Evolutionary conservation across 2,888 invertebrate genomes (phyloP).

Genomic region (Apotomis betuletana): DNA sequence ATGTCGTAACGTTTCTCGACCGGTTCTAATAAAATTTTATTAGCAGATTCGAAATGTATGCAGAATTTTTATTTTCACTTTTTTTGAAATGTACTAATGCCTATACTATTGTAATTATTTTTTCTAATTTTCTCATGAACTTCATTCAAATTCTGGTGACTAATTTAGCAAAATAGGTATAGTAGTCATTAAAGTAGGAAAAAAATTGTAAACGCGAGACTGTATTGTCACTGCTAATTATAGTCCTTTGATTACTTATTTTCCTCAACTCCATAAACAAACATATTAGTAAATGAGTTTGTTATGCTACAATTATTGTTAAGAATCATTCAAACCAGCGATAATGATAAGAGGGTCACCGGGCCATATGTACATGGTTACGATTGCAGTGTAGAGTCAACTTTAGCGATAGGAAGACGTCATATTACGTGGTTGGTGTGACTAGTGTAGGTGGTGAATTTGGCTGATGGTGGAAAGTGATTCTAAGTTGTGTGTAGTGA

Average conservation of each 20-base stretch:
- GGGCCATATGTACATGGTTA: slow-evolving; percentile 9
- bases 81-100: too few species aligned
- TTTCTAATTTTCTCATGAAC: too few species aligned
- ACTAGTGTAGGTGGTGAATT: not conserved
- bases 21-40: too few species aligned
- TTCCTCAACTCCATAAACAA: slow-evolving; percentile 9
- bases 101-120: too few species aligned
- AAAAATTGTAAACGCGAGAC: not conserved
- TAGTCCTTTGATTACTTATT: not conserved
- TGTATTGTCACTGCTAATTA: slow-evolving; percentile 1
- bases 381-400: slow-evolving; percentile 9
- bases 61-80: too few species aligned
- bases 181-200: too few species aligned
- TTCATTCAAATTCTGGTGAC: too few species aligned
- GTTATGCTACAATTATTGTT: slow-evolving; percentile 16
- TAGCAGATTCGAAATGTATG: too few species aligned
- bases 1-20: too few species aligned
- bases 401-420: slow-evolving; percentile 19
- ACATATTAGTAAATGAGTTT: slow-evolving; percentile 36
- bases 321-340: not conserved
- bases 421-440: slow-evolving; percentile 15
- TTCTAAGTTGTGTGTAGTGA: not conserved
- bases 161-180: too few species aligned
- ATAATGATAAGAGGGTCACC: slow-evolving; percentile 36
- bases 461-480: slow-evolving; percentile 3